A percentile compares a stretch with the other conserved stretches of the same genome.
phyloP scores from a whole-genome alignment of 2,113 vertebrate species.

The Bubalus kerabau region DNA sequence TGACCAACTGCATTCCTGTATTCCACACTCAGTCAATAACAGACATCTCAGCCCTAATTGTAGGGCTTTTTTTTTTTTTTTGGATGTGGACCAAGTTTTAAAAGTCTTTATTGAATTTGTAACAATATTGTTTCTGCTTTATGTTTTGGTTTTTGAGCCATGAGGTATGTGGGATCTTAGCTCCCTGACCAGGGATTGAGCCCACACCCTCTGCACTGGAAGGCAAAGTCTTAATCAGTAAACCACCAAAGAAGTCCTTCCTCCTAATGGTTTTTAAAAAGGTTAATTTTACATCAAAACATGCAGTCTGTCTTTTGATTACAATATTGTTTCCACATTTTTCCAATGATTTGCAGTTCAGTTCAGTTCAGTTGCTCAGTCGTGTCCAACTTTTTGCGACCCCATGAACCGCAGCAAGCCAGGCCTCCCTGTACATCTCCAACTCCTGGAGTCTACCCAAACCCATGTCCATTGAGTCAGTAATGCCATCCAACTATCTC shows the following conservation, averaged over 20 bases:
- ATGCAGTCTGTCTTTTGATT: background rate
- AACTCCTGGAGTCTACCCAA: background rate
- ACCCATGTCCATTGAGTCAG: background rate
- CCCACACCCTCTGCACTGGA: background rate
- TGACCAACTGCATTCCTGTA: background rate
- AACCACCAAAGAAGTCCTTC: background rate
- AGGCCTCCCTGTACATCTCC: background rate
- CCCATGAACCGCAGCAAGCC: background rate
- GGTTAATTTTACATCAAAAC: background rate
- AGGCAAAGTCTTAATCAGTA: background rate
- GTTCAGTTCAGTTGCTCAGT: background rate
- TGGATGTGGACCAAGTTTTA: background rate
- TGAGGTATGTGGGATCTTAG: background rate
- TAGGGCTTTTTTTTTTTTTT: background rate
- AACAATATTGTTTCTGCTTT: background rate
- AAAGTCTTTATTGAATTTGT: background rate
- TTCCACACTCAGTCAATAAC: background rate
- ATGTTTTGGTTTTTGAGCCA: background rate
- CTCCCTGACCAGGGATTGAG: background rate
- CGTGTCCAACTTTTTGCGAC: fast-evolving
- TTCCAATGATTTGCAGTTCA: background rate
- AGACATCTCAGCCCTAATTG: background rate
- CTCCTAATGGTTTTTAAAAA: background rate
- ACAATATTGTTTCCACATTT: background rate
- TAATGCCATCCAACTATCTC: background rate